These are phyloP conservation scores for Lytechinus variegatus DNA, from an alignment of 35 echinoderm and acorn worm species.

Conservation along the genomic window DNA sequence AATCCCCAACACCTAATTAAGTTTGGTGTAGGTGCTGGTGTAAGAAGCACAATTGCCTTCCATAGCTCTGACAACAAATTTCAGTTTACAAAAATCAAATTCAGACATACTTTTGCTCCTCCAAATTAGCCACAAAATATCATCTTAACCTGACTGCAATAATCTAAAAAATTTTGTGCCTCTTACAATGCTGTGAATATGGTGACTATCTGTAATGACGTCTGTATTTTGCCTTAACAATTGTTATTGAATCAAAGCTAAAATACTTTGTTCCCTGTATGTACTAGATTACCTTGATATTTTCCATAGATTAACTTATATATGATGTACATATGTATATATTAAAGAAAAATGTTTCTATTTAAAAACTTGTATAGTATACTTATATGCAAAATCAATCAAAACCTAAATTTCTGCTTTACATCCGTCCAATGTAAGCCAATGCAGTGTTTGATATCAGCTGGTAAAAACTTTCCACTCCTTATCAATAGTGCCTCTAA, in stretches of 20 bases:
- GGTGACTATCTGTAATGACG: not conserved
- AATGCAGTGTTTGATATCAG: not conserved
- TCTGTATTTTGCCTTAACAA: not conserved
- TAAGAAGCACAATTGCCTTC: too few species aligned
- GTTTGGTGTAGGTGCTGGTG: too few species aligned
- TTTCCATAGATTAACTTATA: not conserved
- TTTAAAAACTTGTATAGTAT: not conserved
- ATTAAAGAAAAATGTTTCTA: not conserved
- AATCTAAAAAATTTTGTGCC: too few species aligned
- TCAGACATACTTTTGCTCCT: too few species aligned
- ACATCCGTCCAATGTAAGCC: not conserved
- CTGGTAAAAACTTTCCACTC: not conserved
- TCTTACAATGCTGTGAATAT: too few species aligned
- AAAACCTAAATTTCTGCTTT: not conserved
- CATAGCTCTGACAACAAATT: too few species aligned
- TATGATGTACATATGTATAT: constrained; percentile 12
- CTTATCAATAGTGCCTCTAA: not conserved
- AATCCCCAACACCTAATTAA: too few species aligned
- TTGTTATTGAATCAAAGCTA: not conserved
- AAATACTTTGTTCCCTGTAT: not conserved
- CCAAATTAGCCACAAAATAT: too few species aligned
- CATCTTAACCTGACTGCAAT: too few species aligned
- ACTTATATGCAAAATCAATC: not conserved
- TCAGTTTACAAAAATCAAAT: too few species aligned
- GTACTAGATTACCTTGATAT: not conserved